Evolutionary conservation across 2,797 vertebrate genomes (phyloP).

Genomic region (Rhyacichthys aspro): DNA sequence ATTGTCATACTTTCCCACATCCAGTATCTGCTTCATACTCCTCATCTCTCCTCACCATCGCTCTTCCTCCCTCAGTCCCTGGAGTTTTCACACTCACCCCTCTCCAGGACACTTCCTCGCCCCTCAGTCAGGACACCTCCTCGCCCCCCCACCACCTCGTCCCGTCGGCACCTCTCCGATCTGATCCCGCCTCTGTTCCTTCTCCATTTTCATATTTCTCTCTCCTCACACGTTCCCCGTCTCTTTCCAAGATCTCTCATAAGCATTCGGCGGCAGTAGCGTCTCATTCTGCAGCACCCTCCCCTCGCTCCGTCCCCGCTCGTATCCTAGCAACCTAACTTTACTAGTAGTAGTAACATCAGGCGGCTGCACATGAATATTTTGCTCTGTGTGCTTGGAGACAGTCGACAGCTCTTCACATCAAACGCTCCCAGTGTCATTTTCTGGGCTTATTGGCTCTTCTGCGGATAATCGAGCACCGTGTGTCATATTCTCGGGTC

Average conservation of each 20-base stretch:
- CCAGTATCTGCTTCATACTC: conserved; percentile 18
- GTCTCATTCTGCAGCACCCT: conserved; percentile 32
- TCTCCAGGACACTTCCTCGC: conserved; percentile 1
- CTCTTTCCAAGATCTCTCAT: conserved; percentile 48
- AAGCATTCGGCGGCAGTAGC: conserved; percentile 48
- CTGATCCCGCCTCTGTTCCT: not conserved
- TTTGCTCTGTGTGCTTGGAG: conserved; percentile 10
- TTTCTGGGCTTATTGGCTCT: no score
- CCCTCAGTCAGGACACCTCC: conserved; percentile 19
- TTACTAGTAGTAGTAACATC: conserved; percentile 57
- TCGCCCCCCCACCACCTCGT: not conserved
- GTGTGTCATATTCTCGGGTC: no score
- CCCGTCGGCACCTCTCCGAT: not conserved
- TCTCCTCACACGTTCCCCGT: conserved; percentile 1
- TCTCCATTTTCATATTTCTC: conserved; percentile 11
- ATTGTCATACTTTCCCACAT: not conserved
- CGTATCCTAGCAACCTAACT: conserved; percentile 70
- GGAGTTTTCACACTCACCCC: conserved; percentile 37
- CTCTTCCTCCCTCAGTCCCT: conserved; percentile 37
- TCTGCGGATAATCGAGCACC: no score
- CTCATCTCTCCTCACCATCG: conserved; percentile 41
- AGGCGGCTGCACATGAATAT: conserved; percentile 21
- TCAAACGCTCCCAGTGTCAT: not conserved
- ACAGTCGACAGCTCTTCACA: not conserved
- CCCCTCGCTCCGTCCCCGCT: not conserved